phyloP scores from a whole-genome alignment of 2,888 invertebrate genomes.

The Plebejus anna region DNA sequence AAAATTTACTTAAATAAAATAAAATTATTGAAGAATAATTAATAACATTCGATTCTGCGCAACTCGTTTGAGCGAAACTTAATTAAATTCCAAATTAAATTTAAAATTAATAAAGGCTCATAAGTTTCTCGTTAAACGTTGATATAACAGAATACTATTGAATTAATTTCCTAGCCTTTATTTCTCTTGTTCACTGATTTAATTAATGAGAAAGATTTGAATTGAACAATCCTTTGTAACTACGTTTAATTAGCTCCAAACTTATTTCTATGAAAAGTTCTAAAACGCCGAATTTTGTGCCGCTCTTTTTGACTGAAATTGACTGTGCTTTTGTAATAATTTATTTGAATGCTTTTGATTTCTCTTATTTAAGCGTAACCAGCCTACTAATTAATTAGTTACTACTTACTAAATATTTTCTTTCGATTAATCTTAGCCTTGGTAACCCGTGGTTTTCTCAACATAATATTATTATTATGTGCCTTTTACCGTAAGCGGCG shows the following conservation, averaged over 20 bases:
- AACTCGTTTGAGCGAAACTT: background rate
- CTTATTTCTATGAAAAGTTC: conserved; percentile 15
- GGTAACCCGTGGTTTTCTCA: too few species aligned
- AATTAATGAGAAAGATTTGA: conserved; percentile 5
- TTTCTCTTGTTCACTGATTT: conserved; percentile 6
- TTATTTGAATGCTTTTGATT: background rate
- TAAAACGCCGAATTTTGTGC: background rate
- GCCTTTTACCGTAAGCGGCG: too few species aligned
- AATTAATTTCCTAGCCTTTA: background rate
- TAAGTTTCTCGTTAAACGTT: conserved; percentile 5
- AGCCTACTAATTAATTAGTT: background rate
- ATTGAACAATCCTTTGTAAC: conserved; percentile 5
- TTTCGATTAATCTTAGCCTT: too few species aligned
- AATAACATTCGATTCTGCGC: background rate
- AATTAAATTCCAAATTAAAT: conserved; percentile 5
- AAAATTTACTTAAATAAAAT: background rate
- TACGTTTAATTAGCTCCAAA: background rate
- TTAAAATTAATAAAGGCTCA: conserved; percentile 12
- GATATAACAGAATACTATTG: background rate
- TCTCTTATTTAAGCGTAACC: background rate
- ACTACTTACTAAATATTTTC: background rate
- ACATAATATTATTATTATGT: too few species aligned
- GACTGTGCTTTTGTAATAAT: background rate
- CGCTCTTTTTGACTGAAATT: background rate
- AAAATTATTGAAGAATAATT: background rate